These are phyloP conservation scores for Luperina nickerlii DNA, from an alignment of 2,888 invertebrate species.

Conservation along the genomic window DNA sequence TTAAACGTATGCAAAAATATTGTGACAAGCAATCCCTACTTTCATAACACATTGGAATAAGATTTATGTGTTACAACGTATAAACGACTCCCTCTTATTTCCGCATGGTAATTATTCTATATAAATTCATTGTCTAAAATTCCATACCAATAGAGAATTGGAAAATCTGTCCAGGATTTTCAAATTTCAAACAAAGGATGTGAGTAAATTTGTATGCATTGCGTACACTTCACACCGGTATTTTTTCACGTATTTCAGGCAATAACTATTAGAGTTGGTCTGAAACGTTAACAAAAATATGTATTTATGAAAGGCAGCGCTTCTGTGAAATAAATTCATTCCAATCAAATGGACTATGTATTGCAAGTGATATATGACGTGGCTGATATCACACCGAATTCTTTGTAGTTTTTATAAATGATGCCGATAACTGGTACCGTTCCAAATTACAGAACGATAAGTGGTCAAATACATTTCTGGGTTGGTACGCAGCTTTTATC, in stretches of 20 bases:
- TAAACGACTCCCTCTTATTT: conserved; percentile 15
- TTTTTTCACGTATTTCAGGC: conserved; percentile 25
- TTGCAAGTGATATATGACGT: background rate
- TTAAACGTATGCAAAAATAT: conserved; percentile 1
- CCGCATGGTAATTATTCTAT: conserved; percentile 14
- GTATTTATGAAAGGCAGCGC: conserved; percentile 9
- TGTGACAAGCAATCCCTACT: conserved; percentile 4
- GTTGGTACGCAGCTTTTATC: conserved; percentile 3
- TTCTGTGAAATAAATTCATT: conserved; percentile 29
- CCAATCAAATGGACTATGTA: conserved; percentile 12
- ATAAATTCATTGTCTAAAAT: conserved; percentile 34
- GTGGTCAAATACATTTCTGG: conserved; percentile 15
- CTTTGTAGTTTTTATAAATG: background rate
- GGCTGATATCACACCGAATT: background rate
- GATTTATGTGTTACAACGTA: conserved; percentile 21
- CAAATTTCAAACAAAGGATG: conserved; percentile 34
- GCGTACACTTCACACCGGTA: background rate
- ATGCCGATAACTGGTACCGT: background rate
- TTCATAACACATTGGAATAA: conserved; percentile 8
- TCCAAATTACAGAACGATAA: conserved; percentile 18
- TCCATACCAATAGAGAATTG: conserved; percentile 18
- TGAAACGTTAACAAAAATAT: conserved; percentile 15
- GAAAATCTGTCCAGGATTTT: conserved; percentile 35
- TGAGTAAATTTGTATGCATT: conserved; percentile 30
- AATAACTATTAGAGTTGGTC: conserved; percentile 17